Evolutionary conservation across 2,797 vertebrate species (phyloP), one percentile per base, ranked within the genome.

Genomic region (Peromyscus aztecus): DNA sequence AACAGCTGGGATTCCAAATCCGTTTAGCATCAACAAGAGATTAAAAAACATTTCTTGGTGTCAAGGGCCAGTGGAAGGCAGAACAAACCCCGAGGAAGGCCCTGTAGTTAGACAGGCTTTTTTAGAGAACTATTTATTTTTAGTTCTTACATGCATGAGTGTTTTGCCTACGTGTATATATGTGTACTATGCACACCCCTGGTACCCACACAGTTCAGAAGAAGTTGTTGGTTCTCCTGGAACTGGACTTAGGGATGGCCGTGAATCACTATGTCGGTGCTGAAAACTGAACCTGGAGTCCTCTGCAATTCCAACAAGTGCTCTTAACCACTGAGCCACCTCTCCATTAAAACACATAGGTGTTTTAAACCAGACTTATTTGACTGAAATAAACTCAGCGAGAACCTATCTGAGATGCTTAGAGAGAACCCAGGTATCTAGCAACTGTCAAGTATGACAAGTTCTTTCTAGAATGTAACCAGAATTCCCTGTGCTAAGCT

Each of bases 371-470:
- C 13, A 90, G 80, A 91, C 34, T 94, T 65, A 73, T 81, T 82
- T 52, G 57, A 88, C 87, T 83, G 40, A 46, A 94, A 93, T 57
- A 69, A 91, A 94, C 6, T 27, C 63, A 90, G 31, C 91, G 73
- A 92, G 92, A 59, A 61, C 37, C 80, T 77, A 75, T 55, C n/a
- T 63, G 43, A 43, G 24, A 1, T 61, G n/a, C 31, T 76, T 81
- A 88, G 89, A 92, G 89, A 92, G 55, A 94, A 77, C 40, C 61
- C 40, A 82, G 85, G 10, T 63, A 63, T 76, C 89, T 86, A 37
- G 84, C 24, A 83, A 24, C 24, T 71, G 37, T 87, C 83, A 49
- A 12, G 29, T 34, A 71, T 59, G 40, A 73, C 12, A 59, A 16
- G 16, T 69, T 90, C 55, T 78, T 82, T 86, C 87, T 94, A 73